Evolutionary conservation across 2,888 invertebrate genomes (phyloP).

Genomic region (Acrobasis suavella): DNA sequence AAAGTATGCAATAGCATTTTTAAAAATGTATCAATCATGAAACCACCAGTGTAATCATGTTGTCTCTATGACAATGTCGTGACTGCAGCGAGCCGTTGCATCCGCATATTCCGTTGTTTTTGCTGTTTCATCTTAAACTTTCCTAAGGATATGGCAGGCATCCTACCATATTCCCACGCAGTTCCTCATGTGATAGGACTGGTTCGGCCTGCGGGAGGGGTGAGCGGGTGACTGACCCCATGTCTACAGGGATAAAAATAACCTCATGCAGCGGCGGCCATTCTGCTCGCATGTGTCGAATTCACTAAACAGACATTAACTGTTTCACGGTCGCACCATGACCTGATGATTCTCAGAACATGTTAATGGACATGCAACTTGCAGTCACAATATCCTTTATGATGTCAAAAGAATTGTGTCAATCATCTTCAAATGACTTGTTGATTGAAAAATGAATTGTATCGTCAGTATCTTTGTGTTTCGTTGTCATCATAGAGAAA

Average conservation of each 20-base stretch:
- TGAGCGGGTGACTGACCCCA: slow-evolving; percentile 79
- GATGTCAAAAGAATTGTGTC: slow-evolving; percentile 17
- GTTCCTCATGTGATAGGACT: slow-evolving; percentile 78
- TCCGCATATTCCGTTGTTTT: slow-evolving; percentile 37
- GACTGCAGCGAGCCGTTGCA: not conserved
- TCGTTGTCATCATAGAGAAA: no score
- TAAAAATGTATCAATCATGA: not conserved
- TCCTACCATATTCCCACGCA: slow-evolving; percentile 76
- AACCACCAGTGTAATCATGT: not conserved
- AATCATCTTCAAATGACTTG: slow-evolving; percentile 5
- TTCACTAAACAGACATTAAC: slow-evolving; percentile 79
- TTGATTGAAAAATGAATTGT: not conserved
- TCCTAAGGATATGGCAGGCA: slow-evolving; percentile 54
- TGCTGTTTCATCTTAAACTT: slow-evolving; percentile 42
- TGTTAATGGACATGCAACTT: not conserved
- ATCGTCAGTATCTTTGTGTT: no score
- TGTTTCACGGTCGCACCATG: slow-evolving; percentile 80
- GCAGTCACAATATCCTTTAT: slow-evolving; percentile 13
- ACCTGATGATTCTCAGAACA: slow-evolving; percentile 71
- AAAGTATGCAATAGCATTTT: no score
- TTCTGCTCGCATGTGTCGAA: slow-evolving; percentile 81
- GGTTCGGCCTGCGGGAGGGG: slow-evolving; percentile 72
- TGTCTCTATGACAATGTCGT: not conserved
- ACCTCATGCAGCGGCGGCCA: slow-evolving; percentile 72
- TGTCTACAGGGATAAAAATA: slow-evolving; percentile 80